Conservation (phyloP, 2,888 invertebrate species). For the Parasteatoda lunata region DNA sequence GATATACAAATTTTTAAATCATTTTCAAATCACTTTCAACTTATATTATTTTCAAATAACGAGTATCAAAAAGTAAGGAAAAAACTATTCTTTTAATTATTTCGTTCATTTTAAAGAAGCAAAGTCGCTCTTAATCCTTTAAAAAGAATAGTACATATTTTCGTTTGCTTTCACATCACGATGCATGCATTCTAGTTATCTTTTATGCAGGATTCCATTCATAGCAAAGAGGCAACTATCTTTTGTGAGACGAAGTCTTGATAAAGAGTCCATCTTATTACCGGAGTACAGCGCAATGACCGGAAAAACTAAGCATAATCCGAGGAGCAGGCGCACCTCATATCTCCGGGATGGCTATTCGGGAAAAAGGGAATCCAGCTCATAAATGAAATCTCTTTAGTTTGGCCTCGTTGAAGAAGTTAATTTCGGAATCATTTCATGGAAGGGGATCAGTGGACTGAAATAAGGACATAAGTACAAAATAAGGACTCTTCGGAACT, state of each 20-base stretch:
- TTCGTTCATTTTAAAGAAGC: too few relatives aligned
- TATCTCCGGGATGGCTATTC: not conserved
- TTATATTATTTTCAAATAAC: too few relatives aligned
- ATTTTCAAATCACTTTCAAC: too few relatives aligned
- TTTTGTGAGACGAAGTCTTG: constrained; percentile 25
- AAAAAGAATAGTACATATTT: not conserved
- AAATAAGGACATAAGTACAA: not conserved
- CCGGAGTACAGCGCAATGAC: constrained; percentile 16
- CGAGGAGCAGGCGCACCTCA: not conserved
- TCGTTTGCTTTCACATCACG: not conserved
- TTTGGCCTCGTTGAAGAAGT: constrained; percentile 6
- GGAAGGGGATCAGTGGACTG: not conserved
- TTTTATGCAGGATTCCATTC: not conserved
- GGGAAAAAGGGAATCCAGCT: not conserved
- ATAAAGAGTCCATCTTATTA: constrained; percentile 25
- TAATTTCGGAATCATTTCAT: constrained; percentile 28
- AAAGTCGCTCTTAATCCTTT: too few relatives aligned
- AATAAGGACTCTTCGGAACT: not conserved
- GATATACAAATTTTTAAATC: too few relatives aligned
- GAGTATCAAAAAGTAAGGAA: too few relatives aligned
- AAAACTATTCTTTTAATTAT: too few relatives aligned
- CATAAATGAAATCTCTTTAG: constrained; percentile 13
- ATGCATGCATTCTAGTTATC: not conserved
- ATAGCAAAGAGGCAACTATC: not conserved
- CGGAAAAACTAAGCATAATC: constrained; percentile 37